A percentile compares a stretch with the other conserved stretches of the same genome.
Evolutionary conservation across 1,140 invertebrate species (phyloP).

Genomic region (Drosophila insularis): DNA sequence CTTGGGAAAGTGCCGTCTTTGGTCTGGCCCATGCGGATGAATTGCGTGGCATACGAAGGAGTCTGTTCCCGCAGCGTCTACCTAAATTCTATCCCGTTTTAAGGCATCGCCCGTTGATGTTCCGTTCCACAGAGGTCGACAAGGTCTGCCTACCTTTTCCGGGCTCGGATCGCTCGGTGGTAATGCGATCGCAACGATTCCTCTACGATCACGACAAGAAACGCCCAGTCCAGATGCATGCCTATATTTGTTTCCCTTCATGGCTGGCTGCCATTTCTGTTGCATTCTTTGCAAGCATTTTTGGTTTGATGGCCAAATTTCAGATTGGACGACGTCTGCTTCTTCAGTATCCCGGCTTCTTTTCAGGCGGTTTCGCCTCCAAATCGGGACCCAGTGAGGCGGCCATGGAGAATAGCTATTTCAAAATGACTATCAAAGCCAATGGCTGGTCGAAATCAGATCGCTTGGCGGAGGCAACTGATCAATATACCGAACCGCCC

Average conservation of each 20-base stretch:
- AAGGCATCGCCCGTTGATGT: constrained; percentile 84
- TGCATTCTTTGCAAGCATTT: constrained; percentile 85
- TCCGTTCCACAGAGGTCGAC: constrained; percentile 85
- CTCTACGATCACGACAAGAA: constrained; percentile 87
- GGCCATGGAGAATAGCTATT: constrained; percentile 85
- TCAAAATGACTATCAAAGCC: constrained; percentile 88
- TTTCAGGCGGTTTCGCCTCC: constrained; percentile 88
- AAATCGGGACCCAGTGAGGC: constrained; percentile 87
- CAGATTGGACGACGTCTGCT: constrained; percentile 86
- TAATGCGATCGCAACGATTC: constrained; percentile 89
- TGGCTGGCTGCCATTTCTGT: constrained; percentile 79
- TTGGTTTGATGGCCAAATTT: constrained; percentile 87
- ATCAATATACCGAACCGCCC: constrained; percentile 85
- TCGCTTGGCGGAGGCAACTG: constrained; percentile 84
- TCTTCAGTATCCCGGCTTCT: constrained; percentile 88
- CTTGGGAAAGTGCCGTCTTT: constrained; percentile 92
- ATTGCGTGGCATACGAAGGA: constrained; percentile 85
- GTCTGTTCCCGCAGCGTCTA: constrained; percentile 86
- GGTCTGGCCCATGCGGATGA: constrained; percentile 87
- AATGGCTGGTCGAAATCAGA: constrained; percentile 90
- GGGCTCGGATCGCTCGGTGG: constrained; percentile 91
- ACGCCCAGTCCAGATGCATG: constrained; percentile 88
- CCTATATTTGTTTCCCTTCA: constrained; percentile 85
- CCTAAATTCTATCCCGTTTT: constrained; percentile 86
- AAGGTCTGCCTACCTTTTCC: constrained; percentile 88